Evolutionary conservation across 2,113 vertebrate genomes (phyloP).

Genomic region (Heptranchias perlo): DNA sequence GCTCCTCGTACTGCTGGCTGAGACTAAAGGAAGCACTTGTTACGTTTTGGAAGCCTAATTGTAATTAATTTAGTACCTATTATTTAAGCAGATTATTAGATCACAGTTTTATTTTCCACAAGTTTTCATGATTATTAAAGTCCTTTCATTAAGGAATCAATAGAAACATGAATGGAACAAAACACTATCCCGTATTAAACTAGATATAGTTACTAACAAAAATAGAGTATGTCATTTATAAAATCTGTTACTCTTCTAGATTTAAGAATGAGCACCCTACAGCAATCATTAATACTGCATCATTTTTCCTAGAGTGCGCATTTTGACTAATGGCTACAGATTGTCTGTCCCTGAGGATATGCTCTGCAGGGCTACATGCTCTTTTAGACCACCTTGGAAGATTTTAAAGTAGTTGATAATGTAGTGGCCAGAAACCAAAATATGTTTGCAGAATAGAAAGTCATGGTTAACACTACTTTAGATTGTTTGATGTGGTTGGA

Average conservation of each 20-base stretch:
- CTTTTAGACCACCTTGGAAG: background rate
- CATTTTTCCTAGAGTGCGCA: background rate
- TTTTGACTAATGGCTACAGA: background rate
- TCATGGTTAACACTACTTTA: background rate
- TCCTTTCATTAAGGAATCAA: background rate
- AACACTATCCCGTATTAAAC: background rate
- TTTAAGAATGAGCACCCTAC: background rate
- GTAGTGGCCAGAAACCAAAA: background rate
- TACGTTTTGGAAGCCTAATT: background rate
- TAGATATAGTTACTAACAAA: background rate
- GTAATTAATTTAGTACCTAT: background rate
- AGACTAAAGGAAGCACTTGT: background rate
- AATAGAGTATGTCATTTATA: background rate
- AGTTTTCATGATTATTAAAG: background rate
- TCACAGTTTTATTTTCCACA: background rate
- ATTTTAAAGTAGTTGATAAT: background rate
- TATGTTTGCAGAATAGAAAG: background rate
- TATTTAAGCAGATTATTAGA: background rate
- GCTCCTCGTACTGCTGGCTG: background rate
- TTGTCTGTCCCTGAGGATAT: conserved; percentile 17
- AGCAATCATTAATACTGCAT: conserved; percentile 15
- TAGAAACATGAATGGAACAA: background rate
- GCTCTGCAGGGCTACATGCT: background rate
- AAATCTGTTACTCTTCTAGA: background rate
- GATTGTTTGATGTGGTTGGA: background rate